These are phyloP conservation scores for Albula goreensis DNA, from an alignment of 2,113 vertebrate genomes.

Conservation along the genomic window DNA sequence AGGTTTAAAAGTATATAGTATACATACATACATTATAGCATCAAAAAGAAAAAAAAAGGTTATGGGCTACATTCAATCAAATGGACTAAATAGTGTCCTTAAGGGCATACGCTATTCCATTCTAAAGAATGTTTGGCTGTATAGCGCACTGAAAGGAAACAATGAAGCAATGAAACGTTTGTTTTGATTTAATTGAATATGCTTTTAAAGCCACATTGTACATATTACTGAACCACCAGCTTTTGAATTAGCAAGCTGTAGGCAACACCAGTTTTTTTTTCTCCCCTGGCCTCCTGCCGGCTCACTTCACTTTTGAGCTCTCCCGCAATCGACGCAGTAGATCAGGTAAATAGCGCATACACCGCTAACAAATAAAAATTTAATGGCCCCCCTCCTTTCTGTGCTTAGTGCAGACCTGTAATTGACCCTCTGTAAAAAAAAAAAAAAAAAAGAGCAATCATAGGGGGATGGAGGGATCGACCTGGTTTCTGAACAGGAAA, in stretches of 20 bases:
- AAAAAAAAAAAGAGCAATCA: constrained; percentile 13
- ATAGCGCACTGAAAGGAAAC: no score
- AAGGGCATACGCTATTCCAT: no score
- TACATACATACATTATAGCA: background rate
- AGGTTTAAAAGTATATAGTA: background rate
- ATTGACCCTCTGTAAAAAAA: constrained; percentile 42
- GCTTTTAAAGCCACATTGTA: no score
- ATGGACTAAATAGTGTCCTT: no score
- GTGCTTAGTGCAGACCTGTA: constrained; percentile 36
- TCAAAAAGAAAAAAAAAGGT: no score
- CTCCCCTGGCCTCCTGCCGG: background rate
- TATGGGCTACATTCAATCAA: background rate
- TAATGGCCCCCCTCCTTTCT: constrained; percentile 26
- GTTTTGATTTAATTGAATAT: no score
- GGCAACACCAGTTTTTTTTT: no score
- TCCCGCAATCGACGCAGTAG: background rate
- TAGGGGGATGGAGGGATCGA: constrained; percentile 11
- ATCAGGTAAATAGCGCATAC: constrained; percentile 22
- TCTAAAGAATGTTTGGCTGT: no score
- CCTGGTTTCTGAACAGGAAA: constrained; percentile 37
- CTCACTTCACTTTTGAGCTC: background rate
- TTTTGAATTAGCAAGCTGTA: background rate
- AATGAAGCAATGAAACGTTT: no score
- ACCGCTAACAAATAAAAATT: constrained; percentile 29
- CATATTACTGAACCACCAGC: background rate